Evolutionary conservation across 2,797 vertebrate genomes (phyloP).

Genomic region (Cuniculus paca): DNA sequence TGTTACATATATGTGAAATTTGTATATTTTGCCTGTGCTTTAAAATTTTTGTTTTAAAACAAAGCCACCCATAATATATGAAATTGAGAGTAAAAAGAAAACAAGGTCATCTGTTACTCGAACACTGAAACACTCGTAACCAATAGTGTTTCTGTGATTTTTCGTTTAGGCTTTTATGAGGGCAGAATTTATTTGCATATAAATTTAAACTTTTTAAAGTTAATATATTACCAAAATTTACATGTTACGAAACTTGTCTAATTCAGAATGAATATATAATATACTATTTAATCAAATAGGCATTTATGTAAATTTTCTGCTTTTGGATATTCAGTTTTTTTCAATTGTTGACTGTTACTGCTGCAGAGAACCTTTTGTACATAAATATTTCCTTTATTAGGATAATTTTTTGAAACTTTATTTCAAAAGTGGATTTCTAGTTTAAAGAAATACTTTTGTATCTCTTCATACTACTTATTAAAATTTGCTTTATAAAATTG

Average conservation of each 20-base stretch:
- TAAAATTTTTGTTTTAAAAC: constrained; percentile 52
- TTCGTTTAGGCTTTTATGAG: background rate
- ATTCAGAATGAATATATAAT: background rate
- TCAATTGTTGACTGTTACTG: background rate
- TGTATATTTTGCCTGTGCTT: background rate
- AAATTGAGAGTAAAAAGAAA: background rate
- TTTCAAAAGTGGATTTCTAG: background rate
- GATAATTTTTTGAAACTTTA: background rate
- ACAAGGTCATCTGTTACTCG: background rate
- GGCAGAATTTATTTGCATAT: background rate
- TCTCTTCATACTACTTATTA: background rate
- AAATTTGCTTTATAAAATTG: background rate
- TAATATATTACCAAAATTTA: background rate
- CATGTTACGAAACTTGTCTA: background rate
- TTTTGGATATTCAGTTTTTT: background rate
- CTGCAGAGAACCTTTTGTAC: background rate
- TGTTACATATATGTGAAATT: background rate
- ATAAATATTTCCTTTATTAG: background rate
- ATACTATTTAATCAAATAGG: background rate
- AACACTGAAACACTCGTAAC: background rate
- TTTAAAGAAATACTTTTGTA: background rate
- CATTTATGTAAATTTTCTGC: background rate
- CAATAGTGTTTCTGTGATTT: background rate
- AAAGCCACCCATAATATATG: background rate
- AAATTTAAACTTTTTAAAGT: background rate